phyloP scores from a whole-genome alignment of 2,797 vertebrate genomes.

The Perodicticus potto region DNA sequence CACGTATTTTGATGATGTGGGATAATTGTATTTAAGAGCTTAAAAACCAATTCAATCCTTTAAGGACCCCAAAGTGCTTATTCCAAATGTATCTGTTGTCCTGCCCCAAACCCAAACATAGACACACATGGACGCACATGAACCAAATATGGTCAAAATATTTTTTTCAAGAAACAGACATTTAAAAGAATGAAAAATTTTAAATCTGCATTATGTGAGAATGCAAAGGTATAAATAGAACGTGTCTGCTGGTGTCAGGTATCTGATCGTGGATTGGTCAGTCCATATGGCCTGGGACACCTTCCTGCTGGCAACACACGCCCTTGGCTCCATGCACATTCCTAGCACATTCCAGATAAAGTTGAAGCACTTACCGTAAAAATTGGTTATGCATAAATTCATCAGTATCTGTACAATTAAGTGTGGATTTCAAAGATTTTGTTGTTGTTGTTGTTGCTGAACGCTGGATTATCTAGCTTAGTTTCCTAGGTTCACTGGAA shows the following conservation, averaged over 20 bases:
- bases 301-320: conserved; percentile 21
- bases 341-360: not conserved
- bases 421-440: not conserved
- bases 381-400: not conserved
- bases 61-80: not conserved
- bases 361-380: not conserved
- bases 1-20: not conserved
- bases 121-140: no score
- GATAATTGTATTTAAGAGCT: not conserved
- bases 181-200: not conserved
- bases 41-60: not conserved
- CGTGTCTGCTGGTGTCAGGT: not conserved
- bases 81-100: not conserved
- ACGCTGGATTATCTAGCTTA: not conserved
- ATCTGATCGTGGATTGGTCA: not conserved
- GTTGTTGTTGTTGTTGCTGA: not conserved
- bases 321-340: not conserved
- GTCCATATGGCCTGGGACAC: conserved; percentile 4
- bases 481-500: not conserved
- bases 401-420: not conserved
- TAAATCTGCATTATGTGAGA: not conserved
- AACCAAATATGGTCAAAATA: not conserved
- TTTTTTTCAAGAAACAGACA: conserved; percentile 25
- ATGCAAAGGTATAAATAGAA: not conserved
- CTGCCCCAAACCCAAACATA: not conserved